A percentile compares a stretch with the other conserved stretches of the same genome.
Conservation (phyloP, 2,888 invertebrate genomes). For the Scotopteryx bipunctaria region DNA sequence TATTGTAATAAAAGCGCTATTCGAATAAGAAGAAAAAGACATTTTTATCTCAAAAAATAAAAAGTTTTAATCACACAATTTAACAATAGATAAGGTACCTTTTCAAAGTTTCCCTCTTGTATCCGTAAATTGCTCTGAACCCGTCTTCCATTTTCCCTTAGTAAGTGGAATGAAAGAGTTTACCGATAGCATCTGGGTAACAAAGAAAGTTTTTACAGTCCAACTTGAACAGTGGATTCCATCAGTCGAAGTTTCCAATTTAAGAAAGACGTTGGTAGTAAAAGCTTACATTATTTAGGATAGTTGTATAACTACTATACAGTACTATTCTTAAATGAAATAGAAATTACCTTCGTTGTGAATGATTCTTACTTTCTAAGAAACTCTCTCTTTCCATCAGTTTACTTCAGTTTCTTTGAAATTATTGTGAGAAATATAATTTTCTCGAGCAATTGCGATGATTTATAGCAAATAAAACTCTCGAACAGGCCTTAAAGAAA, state of each 20-base stretch:
- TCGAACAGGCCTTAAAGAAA: no score
- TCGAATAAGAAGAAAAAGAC: background rate
- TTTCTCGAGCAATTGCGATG: no score
- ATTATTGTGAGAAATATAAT: no score
- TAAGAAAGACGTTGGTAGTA: conserved; percentile 66
- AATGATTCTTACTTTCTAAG: no score
- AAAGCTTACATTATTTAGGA: conserved; percentile 48
- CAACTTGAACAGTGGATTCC: conserved; percentile 67
- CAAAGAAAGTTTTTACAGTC: conserved; percentile 81
- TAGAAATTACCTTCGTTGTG: conserved; percentile 74
- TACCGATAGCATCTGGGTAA: conserved; percentile 73
- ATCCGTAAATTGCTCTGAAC: conserved; percentile 39
- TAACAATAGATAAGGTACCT: conserved; percentile 16
- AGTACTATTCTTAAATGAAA: conserved; percentile 49
- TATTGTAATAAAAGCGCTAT: background rate
- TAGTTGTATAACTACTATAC: conserved; percentile 31
- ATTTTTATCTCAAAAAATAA: conserved; percentile 23
- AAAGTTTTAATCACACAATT: conserved; percentile 30
- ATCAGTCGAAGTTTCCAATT: conserved; percentile 76
- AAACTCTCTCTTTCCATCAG: no score
- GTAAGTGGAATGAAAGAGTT: conserved; percentile 66
- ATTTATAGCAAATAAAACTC: no score
- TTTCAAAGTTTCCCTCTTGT: conserved; percentile 20
- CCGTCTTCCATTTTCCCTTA: conserved; percentile 46
- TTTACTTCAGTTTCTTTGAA: no score